These are phyloP conservation scores for Carcinoscorpius rotundicauda DNA, from an alignment of 1,140 invertebrate species.

Conservation along the genomic window DNA sequence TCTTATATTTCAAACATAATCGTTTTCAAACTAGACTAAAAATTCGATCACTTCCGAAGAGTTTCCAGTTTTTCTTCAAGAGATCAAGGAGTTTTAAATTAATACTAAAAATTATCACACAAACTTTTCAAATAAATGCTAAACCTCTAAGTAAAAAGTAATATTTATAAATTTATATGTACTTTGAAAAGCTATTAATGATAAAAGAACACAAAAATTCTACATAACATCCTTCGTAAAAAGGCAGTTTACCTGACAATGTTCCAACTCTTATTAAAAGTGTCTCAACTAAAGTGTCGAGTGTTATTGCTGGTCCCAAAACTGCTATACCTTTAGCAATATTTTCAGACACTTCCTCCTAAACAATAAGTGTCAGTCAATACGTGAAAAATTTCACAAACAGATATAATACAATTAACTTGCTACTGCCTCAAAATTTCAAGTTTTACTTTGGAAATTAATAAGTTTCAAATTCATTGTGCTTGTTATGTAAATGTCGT, in stretches of 20 bases:
- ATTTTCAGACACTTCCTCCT: constrained; percentile 34
- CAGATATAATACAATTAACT: neutral
- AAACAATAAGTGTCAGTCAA: constrained; percentile 4
- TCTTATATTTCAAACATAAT: no score
- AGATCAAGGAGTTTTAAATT: no score
- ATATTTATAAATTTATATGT: neutral
- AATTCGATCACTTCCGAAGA: no score
- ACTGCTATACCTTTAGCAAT: constrained; percentile 46
- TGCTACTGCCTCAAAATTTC: neutral
- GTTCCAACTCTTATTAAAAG: constrained; percentile 85
- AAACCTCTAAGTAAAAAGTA: neutral
- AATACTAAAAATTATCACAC: no score
- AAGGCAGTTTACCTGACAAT: constrained; percentile 49
- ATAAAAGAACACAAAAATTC: constrained; percentile 1
- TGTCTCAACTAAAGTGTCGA: constrained; percentile 82
- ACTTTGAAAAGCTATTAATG: constrained; percentile 3
- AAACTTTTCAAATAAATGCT: no score
- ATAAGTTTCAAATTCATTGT: no score
- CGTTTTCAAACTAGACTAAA: no score
- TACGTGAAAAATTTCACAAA: neutral
- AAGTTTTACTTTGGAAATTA: neutral
- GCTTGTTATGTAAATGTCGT: no score
- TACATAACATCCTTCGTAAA: constrained; percentile 1
- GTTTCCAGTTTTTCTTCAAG: no score
- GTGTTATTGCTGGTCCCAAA: constrained; percentile 71